phyloP scores from a whole-genome alignment of 1,140 invertebrate species.

The Eumaeus atala region DNA sequence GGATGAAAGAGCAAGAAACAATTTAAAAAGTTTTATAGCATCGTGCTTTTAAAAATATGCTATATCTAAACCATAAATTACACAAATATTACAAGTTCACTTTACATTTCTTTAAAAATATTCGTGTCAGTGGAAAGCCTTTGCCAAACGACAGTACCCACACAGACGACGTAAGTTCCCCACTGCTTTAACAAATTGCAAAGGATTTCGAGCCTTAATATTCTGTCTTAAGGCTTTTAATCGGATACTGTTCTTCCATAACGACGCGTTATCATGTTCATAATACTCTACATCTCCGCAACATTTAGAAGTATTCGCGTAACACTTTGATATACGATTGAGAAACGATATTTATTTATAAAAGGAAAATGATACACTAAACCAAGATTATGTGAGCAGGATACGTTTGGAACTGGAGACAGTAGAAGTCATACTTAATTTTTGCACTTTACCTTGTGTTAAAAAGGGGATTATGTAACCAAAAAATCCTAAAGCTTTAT shows the following conservation, averaged over 20 bases:
- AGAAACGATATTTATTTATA: background rate
- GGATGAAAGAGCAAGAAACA: too few species aligned
- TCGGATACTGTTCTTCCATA: conserved; percentile 17
- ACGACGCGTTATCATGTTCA: conserved; percentile 30
- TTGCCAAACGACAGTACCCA: conserved; percentile 31
- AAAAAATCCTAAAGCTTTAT: too few species aligned
- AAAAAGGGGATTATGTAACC: too few species aligned
- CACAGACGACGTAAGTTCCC: conserved; percentile 32
- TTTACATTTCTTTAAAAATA: conserved; percentile 9
- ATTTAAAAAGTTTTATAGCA: background rate
- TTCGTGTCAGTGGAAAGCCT: conserved; percentile 15
- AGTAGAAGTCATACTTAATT: too few species aligned
- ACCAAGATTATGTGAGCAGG: too few species aligned
- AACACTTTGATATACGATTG: conserved; percentile 4
- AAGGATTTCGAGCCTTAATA: conserved; percentile 19
- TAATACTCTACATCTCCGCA: conserved; percentile 31
- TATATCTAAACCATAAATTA: conserved; percentile 6
- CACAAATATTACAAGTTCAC: conserved; percentile 5
- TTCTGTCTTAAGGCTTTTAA: conserved; percentile 19
- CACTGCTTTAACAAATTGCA: conserved; percentile 12
- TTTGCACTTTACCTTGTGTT: too few species aligned
- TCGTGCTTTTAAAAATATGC: conserved; percentile 10
- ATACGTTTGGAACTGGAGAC: too few species aligned
- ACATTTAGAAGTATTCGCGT: conserved; percentile 37
- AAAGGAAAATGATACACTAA: too few species aligned